Conservation (phyloP, 2,113 vertebrate species). For the Scytalopus superciliaris region DNA sequence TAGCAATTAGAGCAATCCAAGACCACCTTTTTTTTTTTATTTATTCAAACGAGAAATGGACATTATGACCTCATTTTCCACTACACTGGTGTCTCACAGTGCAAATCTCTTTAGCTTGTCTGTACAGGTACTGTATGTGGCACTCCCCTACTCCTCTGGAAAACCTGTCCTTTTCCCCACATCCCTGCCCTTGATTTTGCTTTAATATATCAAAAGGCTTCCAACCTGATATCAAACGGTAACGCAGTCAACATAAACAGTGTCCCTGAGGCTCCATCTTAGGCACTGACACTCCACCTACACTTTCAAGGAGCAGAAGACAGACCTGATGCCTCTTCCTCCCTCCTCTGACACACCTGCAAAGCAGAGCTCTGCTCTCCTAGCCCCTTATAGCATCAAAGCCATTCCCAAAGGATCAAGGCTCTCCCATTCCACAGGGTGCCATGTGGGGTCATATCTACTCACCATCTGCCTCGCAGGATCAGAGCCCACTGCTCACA, state of each 20-base stretch:
- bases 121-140: background rate
- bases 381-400: background rate
- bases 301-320: background rate
- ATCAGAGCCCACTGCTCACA: background rate
- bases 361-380: background rate
- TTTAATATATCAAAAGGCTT: background rate
- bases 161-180: background rate
- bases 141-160: background rate
- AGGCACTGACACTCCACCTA: background rate
- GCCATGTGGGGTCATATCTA: background rate
- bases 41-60: background rate
- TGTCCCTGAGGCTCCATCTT: background rate
- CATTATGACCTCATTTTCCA: background rate
- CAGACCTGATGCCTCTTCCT: background rate
- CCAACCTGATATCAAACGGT: background rate
- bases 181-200: background rate
- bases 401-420: background rate
- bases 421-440: background rate
- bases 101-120: background rate
- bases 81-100: background rate
- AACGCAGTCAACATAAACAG: background rate
- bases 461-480: background rate
- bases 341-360: background rate
- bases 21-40: rapidly evolving
- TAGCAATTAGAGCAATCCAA: background rate